Evolutionary conservation across 2,797 vertebrate genomes (phyloP).

Genomic region (Hoplostethus atlanticus): DNA sequence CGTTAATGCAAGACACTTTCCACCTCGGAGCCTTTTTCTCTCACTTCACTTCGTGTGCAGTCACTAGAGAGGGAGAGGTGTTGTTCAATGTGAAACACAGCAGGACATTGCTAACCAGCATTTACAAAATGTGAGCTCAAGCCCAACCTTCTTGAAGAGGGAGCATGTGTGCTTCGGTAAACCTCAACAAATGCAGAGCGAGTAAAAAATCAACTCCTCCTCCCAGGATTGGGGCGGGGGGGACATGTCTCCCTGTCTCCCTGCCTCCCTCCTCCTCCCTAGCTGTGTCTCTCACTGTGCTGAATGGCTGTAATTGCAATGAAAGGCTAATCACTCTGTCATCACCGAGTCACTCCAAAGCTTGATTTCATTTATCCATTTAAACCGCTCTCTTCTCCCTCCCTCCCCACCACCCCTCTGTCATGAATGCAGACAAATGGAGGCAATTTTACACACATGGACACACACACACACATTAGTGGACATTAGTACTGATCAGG

Average conservation of each 20-base stretch:
- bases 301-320: constrained; percentile 16
- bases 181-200: too few relatives aligned
- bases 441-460: constrained; percentile 1
- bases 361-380: not conserved
- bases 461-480: not conserved
- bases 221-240: too few relatives aligned
- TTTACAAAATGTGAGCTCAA: too few relatives aligned
- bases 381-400: not conserved
- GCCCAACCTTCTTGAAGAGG: too few relatives aligned
- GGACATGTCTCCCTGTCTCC: not conserved
- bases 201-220: too few relatives aligned
- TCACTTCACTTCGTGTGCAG: too few relatives aligned
- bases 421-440: not conserved
- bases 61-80: too few relatives aligned
- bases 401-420: not conserved
- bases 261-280: not conserved
- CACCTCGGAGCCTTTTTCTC: too few relatives aligned
- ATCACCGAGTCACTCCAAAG: not conserved
- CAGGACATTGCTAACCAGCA: too few relatives aligned
- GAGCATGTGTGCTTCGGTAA: too few relatives aligned
- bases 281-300: not conserved
- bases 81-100: too few relatives aligned
- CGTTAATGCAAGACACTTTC: too few relatives aligned
- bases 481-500: constrained; percentile 13
- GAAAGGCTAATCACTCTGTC: not conserved